Evolutionary conservation across 2,113 vertebrate genomes (phyloP).

Genomic region (Daphoenositta chrysoptera): DNA sequence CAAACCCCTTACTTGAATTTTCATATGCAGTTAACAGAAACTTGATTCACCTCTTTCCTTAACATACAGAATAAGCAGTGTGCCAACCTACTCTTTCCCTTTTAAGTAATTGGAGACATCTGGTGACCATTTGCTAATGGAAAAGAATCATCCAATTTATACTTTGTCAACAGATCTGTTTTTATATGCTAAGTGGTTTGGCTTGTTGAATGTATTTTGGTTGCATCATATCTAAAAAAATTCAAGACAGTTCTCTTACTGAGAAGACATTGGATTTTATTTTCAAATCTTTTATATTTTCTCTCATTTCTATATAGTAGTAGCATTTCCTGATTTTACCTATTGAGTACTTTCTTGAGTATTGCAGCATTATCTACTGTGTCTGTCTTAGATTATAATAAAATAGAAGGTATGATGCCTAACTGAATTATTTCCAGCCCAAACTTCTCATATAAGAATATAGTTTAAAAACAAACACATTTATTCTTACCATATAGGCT

Average conservation of each 20-base stretch:
- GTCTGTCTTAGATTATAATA: not conserved
- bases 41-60: not conserved
- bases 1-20: not conserved
- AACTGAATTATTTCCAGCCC: not conserved
- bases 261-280: not conserved
- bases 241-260: rapidly evolving
- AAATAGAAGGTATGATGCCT: not conserved
- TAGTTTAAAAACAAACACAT: not conserved
- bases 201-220: not conserved
- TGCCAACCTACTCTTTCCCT: not conserved
- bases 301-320: not conserved
- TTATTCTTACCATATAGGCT: not conserved
- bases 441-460: not conserved
- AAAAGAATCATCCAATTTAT: not conserved
- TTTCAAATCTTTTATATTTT: not conserved
- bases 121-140: not conserved
- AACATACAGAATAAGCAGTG: not conserved
- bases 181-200: not conserved
- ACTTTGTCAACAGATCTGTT: not conserved
- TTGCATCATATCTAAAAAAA: not conserved
- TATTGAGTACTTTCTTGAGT: not conserved
- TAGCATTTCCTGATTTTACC: not conserved
- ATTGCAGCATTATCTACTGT: not conserved
- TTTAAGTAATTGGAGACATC: not conserved
- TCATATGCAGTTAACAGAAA: rapidly evolving